These are phyloP conservation scores for Cheilosia pagana DNA, from an alignment of 2,888 invertebrate species.

Conservation along the genomic window DNA sequence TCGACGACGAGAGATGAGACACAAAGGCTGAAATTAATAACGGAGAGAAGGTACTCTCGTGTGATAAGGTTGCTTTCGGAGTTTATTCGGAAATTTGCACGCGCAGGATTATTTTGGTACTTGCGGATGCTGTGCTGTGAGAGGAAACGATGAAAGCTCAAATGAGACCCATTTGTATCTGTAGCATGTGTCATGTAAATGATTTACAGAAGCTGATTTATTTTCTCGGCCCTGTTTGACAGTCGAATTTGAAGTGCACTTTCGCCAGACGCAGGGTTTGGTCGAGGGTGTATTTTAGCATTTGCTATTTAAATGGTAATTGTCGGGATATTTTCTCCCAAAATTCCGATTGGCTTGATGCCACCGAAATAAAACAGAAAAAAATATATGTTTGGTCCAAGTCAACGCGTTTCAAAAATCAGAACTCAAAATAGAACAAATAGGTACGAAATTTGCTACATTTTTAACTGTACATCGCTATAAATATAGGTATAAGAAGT, in stretches of 20 bases:
- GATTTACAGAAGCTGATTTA: slow-evolving; percentile 15
- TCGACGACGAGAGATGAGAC: slow-evolving; percentile 16
- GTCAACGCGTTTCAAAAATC: too few relatives aligned
- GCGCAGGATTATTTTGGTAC: slow-evolving; percentile 38
- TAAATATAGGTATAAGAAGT: too few relatives aligned
- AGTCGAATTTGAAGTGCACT: slow-evolving; percentile 34
- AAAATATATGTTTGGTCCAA: too few relatives aligned
- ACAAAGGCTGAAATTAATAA: slow-evolving; percentile 6
- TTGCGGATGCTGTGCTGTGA: slow-evolving; percentile 7
- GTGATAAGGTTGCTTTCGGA: slow-evolving; percentile 34
- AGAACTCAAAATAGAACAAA: too few relatives aligned
- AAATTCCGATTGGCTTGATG: too few relatives aligned
- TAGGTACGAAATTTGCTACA: too few relatives aligned
- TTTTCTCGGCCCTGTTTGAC: slow-evolving; percentile 26
- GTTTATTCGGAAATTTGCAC: slow-evolving; percentile 38
- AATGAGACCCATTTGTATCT: slow-evolving; percentile 1
- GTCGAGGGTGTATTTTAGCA: neutral
- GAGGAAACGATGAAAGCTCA: slow-evolving; percentile 31
- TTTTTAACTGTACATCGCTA: too few relatives aligned
- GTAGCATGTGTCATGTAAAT: slow-evolving; percentile 44
- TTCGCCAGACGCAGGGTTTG: slow-evolving; percentile 4
- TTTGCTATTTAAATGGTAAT: too few relatives aligned
- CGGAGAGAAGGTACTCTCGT: neutral
- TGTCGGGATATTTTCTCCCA: too few relatives aligned
- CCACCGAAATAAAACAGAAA: too few relatives aligned